Evolutionary conservation across 2,113 vertebrate species (phyloP).

Genomic region (Pluvialis apricaria): DNA sequence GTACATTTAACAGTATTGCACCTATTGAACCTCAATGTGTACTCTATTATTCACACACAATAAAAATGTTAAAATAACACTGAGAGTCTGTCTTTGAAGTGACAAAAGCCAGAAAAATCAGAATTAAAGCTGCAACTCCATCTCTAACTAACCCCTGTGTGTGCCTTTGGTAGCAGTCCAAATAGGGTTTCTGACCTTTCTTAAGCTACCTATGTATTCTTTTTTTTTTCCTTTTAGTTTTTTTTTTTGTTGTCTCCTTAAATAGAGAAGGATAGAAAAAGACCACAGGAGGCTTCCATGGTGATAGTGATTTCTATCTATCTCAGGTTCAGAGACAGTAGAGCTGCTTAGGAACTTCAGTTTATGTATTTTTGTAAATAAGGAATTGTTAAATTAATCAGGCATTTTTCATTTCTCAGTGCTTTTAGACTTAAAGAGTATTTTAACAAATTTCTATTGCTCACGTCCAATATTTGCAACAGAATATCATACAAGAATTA

Average conservation of each 20-base stretch:
- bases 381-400: background rate
- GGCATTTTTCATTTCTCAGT: background rate
- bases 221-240: accelerated
- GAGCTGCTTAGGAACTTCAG: background rate
- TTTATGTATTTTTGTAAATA: background rate
- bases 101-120: slow-evolving; percentile 72
- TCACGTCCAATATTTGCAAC: background rate
- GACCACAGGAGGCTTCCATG: background rate
- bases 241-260: background rate
- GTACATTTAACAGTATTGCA: slow-evolving; percentile 75
- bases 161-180: background rate
- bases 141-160: slow-evolving; percentile 5
- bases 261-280: background rate
- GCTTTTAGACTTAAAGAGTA: background rate
- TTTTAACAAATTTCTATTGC: background rate
- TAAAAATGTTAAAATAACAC: slow-evolving; percentile 76
- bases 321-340: background rate
- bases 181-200: slow-evolving; percentile 34
- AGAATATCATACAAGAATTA: background rate
- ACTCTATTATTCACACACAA: slow-evolving; percentile 75
- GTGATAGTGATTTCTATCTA: background rate
- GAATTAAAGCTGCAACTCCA: slow-evolving; percentile 38
- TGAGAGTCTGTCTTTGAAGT: slow-evolving; percentile 62
- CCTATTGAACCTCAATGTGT: slow-evolving; percentile 71
- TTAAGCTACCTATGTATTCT: background rate